These are phyloP conservation scores for Oophaga sylvatica DNA, from an alignment of 2,797 vertebrate species.

Conservation along the genomic window DNA sequence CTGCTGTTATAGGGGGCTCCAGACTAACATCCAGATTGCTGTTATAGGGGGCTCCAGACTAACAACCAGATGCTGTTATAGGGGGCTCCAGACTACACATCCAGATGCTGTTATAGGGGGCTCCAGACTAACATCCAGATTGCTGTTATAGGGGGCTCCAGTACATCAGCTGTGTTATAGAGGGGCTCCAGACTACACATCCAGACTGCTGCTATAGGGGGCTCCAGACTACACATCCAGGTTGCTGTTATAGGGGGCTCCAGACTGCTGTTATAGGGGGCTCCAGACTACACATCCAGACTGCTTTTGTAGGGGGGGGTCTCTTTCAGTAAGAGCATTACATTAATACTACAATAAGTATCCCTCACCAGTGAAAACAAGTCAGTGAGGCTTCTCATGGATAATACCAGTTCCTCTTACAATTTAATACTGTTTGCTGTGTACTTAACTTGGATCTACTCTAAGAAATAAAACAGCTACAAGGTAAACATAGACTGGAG, in stretches of 20 bases:
- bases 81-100: neutral
- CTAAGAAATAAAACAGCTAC: conserved; percentile 19
- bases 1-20: neutral
- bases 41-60: neutral
- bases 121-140: neutral
- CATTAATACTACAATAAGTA: neutral
- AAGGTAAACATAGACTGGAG: conserved; percentile 31
- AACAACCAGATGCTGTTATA: neutral
- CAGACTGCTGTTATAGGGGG: neutral
- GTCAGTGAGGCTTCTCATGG: neutral
- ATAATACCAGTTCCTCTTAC: conserved; percentile 9
- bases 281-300: neutral
- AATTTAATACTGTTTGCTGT: conserved; percentile 38
- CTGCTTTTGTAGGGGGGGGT: neutral
- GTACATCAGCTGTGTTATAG: too few relatives aligned
- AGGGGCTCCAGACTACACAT: too few relatives aligned
- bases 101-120: neutral
- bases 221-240: too few relatives aligned
- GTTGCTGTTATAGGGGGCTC: neutral
- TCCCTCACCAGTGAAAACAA: neutral
- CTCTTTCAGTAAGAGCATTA: neutral
- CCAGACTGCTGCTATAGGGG: neutral
- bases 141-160: neutral
- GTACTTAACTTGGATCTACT: conserved; percentile 33
- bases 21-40: neutral